Conservation (phyloP, 1,140 invertebrate species). For the Eufriesea mexicana region DNA sequence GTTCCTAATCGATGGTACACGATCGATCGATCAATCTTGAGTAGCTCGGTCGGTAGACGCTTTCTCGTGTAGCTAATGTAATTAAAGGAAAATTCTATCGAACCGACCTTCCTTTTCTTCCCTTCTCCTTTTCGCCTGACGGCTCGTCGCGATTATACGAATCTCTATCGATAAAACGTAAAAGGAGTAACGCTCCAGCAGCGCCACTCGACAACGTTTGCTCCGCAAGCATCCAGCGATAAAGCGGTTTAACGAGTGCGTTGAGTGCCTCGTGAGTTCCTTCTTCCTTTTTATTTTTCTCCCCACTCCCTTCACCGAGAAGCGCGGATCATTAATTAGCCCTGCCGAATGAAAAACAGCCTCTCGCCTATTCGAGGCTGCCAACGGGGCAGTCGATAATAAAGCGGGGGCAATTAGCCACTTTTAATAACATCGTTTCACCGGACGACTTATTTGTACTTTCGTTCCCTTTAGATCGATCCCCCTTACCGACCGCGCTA, state of each 20-base stretch:
- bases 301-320: neutral
- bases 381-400: constrained; percentile 53
- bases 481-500: neutral
- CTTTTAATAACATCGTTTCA: constrained; percentile 69
- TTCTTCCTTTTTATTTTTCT: constrained; percentile 29
- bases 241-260: constrained; percentile 68
- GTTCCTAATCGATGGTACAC: neutral
- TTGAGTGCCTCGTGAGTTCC: constrained; percentile 56
- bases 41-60: neutral
- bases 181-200: constrained; percentile 55
- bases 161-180: constrained; percentile 39
- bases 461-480: constrained; percentile 25
- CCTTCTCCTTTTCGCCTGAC: neutral
- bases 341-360: constrained; percentile 63
- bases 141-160: constrained; percentile 28
- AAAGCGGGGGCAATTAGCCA: constrained; percentile 67
- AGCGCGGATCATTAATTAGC: constrained; percentile 66
- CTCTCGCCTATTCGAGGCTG: constrained; percentile 57
- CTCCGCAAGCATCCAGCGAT: constrained; percentile 58
- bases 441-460: constrained; percentile 58
- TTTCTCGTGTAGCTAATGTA: constrained; percentile 17
- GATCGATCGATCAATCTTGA: constrained; percentile 11
- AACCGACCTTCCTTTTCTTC: neutral
- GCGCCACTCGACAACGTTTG: constrained; percentile 53
- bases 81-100: constrained; percentile 41